Conservation (phyloP, 2,888 invertebrate genomes). For the Agrochola lota region DNA sequence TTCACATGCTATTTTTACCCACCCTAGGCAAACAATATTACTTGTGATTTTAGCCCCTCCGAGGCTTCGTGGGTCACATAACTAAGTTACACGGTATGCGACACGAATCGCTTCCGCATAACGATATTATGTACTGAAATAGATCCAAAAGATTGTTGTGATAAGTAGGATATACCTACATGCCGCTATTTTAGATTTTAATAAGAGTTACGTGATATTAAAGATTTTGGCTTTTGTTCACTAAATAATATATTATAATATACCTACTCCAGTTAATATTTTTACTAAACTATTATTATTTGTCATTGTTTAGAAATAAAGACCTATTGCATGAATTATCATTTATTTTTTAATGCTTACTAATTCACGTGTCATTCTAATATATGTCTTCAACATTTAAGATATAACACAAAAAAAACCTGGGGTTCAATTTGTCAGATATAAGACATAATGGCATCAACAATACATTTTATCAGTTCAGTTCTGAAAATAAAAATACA, state of each 20-base stretch:
- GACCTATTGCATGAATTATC: neutral
- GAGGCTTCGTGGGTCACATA: constrained; percentile 10
- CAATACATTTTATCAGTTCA: constrained; percentile 11
- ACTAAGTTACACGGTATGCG: constrained; percentile 16
- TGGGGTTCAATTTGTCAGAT: constrained; percentile 10
- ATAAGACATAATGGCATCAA: constrained; percentile 7
- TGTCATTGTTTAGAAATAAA: neutral
- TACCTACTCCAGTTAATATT: neutral
- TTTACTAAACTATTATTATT: neutral
- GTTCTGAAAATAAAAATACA: constrained; percentile 24
- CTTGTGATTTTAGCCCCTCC: neutral
- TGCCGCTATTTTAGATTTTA: neutral
- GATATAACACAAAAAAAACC: neutral
- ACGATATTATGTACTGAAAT: constrained; percentile 27
- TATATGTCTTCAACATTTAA: neutral
- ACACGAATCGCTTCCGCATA: constrained; percentile 21
- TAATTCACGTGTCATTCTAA: neutral
- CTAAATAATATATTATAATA: neutral
- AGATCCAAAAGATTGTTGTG: constrained; percentile 9
- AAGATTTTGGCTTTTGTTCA: neutral
- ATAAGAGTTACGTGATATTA: neutral
- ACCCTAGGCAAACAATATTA: neutral
- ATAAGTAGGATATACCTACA: neutral
- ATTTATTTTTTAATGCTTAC: neutral
- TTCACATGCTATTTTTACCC: neutral